phyloP scores from a whole-genome alignment of 2,113 vertebrate species.

The Himantopus leucocephalus region DNA sequence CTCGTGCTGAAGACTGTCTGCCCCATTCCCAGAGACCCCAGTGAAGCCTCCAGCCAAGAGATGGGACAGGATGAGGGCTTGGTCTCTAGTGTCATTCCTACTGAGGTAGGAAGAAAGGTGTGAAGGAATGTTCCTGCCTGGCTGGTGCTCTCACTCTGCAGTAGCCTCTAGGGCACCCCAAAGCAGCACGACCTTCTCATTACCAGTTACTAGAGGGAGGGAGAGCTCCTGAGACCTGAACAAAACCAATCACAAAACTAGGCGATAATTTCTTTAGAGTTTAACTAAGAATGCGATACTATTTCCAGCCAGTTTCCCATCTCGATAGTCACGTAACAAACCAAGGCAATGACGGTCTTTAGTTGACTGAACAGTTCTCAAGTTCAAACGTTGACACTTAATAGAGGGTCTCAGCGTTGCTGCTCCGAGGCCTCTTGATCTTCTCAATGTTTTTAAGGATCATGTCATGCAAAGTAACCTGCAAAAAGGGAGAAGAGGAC shows the following conservation, averaged over 20 bases:
- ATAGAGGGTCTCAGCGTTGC: conserved; percentile 97
- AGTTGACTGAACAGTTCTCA: conserved; percentile 81
- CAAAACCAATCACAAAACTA: conserved; percentile 80
- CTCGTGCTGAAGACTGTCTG: background rate
- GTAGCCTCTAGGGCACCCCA: conserved; percentile 7
- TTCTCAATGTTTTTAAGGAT: conserved; percentile 99
- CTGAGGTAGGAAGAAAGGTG: conserved; percentile 22
- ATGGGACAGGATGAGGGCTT: background rate
- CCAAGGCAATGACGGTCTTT: conserved; percentile 82
- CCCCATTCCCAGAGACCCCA: background rate
- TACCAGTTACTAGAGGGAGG: conserved; percentile 42
- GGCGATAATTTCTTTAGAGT: conserved; percentile 79
- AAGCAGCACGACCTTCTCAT: background rate
- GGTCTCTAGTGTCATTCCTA: conserved; percentile 17
- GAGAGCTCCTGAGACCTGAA: conserved; percentile 70
- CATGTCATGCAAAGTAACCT: conserved; percentile 99
- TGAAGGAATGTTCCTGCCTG: conserved; percentile 31
- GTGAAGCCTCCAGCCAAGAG: background rate
- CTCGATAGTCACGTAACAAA: conserved; percentile 83
- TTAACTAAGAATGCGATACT: conserved; percentile 79
- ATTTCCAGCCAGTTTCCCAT: conserved; percentile 81
- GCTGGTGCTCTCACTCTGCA: background rate
- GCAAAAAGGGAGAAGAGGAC: background rate
- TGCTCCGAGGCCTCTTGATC: conserved; percentile 98
- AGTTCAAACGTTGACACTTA: conserved; percentile 79